These are phyloP conservation scores for Platynereis dumerilii DNA, from an alignment of 2,888 invertebrate species.

Conservation along the genomic window DNA sequence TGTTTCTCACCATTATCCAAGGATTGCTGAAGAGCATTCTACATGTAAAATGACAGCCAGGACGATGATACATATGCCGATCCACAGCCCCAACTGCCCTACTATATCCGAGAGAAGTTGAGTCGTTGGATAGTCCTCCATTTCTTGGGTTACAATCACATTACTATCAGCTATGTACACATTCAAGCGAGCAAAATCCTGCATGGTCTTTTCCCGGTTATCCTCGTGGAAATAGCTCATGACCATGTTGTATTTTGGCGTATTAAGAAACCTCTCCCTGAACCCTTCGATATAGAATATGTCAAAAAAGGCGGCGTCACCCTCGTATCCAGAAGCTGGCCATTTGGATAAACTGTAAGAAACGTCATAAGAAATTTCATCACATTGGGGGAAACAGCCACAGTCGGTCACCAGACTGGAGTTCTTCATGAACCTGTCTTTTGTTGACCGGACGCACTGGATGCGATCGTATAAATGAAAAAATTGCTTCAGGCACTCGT, in stretches of 20 bases:
- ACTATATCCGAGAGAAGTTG: constrained; percentile 38
- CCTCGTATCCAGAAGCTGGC: constrained; percentile 39
- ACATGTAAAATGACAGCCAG: constrained; percentile 34
- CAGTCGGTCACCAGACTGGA: constrained; percentile 30
- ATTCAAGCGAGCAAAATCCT: constrained; percentile 38
- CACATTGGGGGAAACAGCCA: constrained; percentile 36
- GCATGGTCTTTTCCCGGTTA: constrained; percentile 34
- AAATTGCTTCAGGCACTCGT: constrained; percentile 31
- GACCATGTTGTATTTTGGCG: constrained; percentile 28
- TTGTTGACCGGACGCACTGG: constrained; percentile 29
- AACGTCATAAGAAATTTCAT: constrained; percentile 37
- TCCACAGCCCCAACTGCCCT: constrained; percentile 39
- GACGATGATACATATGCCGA: constrained; percentile 38
- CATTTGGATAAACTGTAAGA: constrained; percentile 38
- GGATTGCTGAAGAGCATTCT: no score
- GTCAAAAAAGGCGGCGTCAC: constrained; percentile 36
- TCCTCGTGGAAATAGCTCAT: constrained; percentile 28
- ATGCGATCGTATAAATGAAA: constrained; percentile 25
- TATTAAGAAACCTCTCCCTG: constrained; percentile 30
- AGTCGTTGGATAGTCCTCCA: constrained; percentile 35
- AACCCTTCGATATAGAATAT: constrained; percentile 36
- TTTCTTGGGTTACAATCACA: constrained; percentile 38
- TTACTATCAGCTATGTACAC: constrained; percentile 40
- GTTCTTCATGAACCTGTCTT: constrained; percentile 32
- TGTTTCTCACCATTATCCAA: no score